phyloP scores from a whole-genome alignment of 2,888 invertebrate genomes.

The Meganola albula region DNA sequence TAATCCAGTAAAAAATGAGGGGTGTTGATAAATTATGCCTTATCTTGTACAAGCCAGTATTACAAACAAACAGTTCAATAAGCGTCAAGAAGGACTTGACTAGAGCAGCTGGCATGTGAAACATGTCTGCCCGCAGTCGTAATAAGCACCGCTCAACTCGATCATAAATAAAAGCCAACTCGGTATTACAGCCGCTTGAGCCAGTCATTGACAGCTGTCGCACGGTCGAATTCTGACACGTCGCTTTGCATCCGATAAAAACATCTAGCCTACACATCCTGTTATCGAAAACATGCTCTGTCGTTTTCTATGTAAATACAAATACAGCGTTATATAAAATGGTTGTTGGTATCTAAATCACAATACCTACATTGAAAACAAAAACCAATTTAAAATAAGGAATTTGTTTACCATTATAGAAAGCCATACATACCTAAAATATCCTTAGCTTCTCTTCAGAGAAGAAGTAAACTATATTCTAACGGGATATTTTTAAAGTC shows the following conservation, averaged over 20 bases:
- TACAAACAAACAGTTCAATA: conserved; percentile 53
- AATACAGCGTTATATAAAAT: no score
- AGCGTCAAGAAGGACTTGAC: conserved; percentile 44
- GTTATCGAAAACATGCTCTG: conserved; percentile 16
- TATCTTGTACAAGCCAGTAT: no score
- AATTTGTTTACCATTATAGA: no score
- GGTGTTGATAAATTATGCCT: no score
- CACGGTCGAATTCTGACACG: conserved; percentile 43
- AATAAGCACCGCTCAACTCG: conserved; percentile 67
- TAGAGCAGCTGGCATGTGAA: conserved; percentile 55
- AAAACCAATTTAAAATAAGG: no score
- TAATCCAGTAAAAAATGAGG: no score
- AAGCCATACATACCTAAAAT: no score
- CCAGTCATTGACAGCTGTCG: conserved; percentile 64
- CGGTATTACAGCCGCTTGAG: conserved; percentile 55
- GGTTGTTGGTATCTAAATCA: no score
- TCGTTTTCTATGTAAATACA: no score
- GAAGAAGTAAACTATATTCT: no score
- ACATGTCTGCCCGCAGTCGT: conserved; percentile 56
- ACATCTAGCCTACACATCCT: conserved; percentile 34
- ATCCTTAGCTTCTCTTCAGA: no score
- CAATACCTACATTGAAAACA: no score
- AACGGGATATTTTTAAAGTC: not conserved
- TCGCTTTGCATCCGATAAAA: conserved; percentile 45
- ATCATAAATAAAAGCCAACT: conserved; percentile 68